Base-by-base conservation (phyloP, 2,888 invertebrate species). In the Coenonympha glycerion region DNA sequence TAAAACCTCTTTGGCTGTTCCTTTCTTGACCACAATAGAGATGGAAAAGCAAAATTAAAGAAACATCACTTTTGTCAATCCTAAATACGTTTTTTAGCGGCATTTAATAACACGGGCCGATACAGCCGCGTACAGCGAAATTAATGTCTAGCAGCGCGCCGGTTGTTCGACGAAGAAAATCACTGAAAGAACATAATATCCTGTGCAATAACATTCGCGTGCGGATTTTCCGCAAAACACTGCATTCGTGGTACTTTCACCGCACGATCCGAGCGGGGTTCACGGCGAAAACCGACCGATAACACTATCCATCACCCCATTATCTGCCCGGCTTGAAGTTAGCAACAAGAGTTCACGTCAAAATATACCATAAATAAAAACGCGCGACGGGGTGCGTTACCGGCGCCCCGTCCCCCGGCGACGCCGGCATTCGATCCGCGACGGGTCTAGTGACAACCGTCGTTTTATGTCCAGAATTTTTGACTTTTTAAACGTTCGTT, bases 291-390 rank as follows among this genome's bases (percentile, higher is more conserved):
- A 78, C 71, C 83, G 72, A 78, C 82, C 85, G 83, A 85, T 85
- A 86, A 84, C 84, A 86, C 80, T 80, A 85, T 84, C 82, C 84
- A 85, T 86, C 86, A 84, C 79, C 79, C 82, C 76, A 83, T 84
- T 82, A 85, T 79, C 72, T 78, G 68, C 63, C 70, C 79, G 73
- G 73, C 73, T 66, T 78, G 86, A 86, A 86, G 86, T 82, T 85
- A 74, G 85, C 80, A 69, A 65, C 83, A 75, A 74, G 66, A 69
- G 70, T 64, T 65, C 74, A 87, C 80, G 87, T 87, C 87, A 87
- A 85, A 87, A 85, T 87, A 85, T 75, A 80, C 78, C 81, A 80
- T 84, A 86, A 86, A 87, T 86, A 83, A 81, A 78, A 69, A 70
- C 69, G 75, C 75, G 72, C 69, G 73, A 72, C 70, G 73, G 80